phyloP scores from a whole-genome alignment of 2,888 invertebrate species.

The Hipparchia sbordonii region DNA sequence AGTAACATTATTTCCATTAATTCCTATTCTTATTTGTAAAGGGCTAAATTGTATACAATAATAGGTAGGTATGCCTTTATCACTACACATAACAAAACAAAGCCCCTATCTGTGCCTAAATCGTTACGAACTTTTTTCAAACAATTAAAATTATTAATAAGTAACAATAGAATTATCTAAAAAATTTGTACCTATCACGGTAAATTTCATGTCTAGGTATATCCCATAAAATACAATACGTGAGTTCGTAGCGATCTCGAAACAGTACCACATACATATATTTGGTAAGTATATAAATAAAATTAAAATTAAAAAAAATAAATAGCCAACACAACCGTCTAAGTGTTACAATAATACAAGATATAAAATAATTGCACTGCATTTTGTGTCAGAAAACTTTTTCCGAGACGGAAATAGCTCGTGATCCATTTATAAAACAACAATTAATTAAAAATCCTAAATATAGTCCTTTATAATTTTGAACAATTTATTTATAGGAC shows the following conservation, averaged over 20 bases:
- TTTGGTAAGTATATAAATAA: constrained; percentile 70
- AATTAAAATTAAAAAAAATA: constrained; percentile 76
- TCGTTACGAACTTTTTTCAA: constrained; percentile 35
- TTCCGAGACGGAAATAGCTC: constrained; percentile 5
- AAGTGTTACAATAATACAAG: constrained; percentile 55
- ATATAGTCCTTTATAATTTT: background rate
- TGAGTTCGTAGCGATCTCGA: constrained; percentile 38
- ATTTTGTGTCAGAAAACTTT: constrained; percentile 36
- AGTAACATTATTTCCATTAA: background rate
- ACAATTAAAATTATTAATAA: constrained; percentile 19
- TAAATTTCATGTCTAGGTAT: constrained; percentile 9
- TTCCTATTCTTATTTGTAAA: constrained; percentile 1
- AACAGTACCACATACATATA: constrained; percentile 39
- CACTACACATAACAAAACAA: constrained; percentile 35
- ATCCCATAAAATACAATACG: constrained; percentile 17
- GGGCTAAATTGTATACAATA: too few species aligned
- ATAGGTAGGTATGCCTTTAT: background rate
- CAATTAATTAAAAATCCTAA: constrained; percentile 8
- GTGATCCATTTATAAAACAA: constrained; percentile 8
- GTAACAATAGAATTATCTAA: constrained; percentile 38
- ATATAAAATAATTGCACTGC: constrained; percentile 49
- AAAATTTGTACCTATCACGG: constrained; percentile 39
- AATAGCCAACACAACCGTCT: constrained; percentile 80
- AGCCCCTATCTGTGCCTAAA: constrained; percentile 33
- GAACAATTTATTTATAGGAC: background rate